phyloP scores from a whole-genome alignment of 53 echinoderm and acorn worm genomes.

The Echinarachnius parma region DNA sequence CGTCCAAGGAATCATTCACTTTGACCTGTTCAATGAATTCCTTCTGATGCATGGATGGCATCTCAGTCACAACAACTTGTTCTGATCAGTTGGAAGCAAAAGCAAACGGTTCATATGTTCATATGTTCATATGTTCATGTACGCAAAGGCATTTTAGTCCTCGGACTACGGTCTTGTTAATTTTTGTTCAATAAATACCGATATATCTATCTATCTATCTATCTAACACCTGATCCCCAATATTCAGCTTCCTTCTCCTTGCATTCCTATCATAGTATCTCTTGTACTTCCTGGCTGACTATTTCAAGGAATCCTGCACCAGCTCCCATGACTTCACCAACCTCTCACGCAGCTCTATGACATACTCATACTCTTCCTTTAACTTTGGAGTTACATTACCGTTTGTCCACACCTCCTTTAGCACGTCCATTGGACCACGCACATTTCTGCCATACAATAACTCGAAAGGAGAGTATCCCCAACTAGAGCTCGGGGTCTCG shows the following conservation, averaged over 20 bases:
- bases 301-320: slow-evolving; percentile 5
- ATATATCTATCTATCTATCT: no score
- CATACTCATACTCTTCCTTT: slow-evolving; percentile 33
- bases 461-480: slow-evolving; percentile 24
- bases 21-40: slow-evolving; percentile 3
- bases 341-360: slow-evolving; percentile 15
- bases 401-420: slow-evolving; percentile 31
- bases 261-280: no score
- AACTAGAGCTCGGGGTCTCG: slow-evolving; percentile 21
- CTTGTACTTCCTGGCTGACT: not conserved
- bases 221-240: slow-evolving; percentile 15
- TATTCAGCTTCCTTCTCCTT: not conserved
- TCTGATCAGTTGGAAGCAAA: slow-evolving; percentile 6
- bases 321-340: slow-evolving; percentile 22
- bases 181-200: no score
- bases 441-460: slow-evolving; percentile 30
- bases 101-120: no score
- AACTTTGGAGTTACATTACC: not conserved
- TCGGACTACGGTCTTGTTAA: no score
- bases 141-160: no score
- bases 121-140: no score
- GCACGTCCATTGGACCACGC: slow-evolving; percentile 27
- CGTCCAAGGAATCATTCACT: slow-evolving; percentile 6
- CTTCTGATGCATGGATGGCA: slow-evolving; percentile 10
- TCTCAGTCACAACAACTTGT: slow-evolving; percentile 4